Percentiles rank a stretch among this genome's conserved stretches.
Evolutionary conservation across 2,797 vertebrate genomes (phyloP).

Genomic region (Manis javanica): DNA sequence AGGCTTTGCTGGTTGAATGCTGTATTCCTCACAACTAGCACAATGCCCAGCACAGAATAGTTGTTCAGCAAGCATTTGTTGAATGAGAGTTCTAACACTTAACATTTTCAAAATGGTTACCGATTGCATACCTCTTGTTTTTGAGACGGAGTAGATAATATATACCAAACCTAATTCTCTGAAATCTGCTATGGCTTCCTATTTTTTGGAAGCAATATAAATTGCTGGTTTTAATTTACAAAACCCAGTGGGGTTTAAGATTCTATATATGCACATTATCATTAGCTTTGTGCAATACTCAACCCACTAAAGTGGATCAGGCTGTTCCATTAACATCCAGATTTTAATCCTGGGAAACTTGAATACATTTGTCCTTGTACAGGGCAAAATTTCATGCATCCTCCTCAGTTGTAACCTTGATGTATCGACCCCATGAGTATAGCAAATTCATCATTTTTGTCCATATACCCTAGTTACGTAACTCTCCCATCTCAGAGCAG

Average conservation of each 20-base stretch:
- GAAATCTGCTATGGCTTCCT: background rate
- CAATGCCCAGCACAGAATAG: background rate
- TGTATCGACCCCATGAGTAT: background rate
- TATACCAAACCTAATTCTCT: background rate
- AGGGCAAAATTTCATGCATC: conserved; percentile 4
- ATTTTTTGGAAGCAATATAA: background rate
- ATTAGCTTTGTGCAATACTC: background rate
- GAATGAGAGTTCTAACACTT: background rate
- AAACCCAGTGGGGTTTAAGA: background rate
- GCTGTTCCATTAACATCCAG: background rate
- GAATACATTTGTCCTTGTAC: background rate
- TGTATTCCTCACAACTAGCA: background rate
- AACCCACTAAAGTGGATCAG: background rate
- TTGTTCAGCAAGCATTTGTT: background rate
- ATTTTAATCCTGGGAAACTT: background rate
- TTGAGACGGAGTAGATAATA: background rate
- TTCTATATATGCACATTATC: background rate
- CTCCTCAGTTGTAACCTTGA: background rate
- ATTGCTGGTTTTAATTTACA: background rate
- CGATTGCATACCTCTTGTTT: background rate
- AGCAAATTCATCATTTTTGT: background rate
- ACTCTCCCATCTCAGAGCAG: background rate
- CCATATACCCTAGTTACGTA: background rate
- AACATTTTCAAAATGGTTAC: background rate
- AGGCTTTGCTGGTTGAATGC: background rate